These are phyloP conservation scores for Drosophila quadrilineata DNA, from an alignment of 1,140 invertebrate genomes.

Conservation along the genomic window DNA sequence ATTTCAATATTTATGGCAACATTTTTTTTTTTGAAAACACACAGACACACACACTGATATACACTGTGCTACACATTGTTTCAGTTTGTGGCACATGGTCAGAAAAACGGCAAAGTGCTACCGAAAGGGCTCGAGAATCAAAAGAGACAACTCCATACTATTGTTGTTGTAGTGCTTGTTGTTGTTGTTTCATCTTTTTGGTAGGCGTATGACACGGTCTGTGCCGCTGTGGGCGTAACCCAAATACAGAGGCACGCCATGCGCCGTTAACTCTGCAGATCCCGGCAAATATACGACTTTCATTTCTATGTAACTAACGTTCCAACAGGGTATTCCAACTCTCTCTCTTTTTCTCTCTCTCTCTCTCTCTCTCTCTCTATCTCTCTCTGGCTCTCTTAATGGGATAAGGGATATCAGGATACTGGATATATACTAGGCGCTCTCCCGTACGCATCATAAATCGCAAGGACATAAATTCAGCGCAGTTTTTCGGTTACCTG, in stretches of 20 bases:
- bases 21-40: constrained; percentile 33
- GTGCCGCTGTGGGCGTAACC: constrained; percentile 55
- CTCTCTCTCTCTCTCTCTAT: no score
- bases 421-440: constrained; percentile 2
- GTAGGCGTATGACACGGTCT: constrained; percentile 64
- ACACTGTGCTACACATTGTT: neutral
- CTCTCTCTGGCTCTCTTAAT: constrained; percentile 9
- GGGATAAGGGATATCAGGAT: constrained; percentile 10
- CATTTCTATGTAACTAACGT: constrained; percentile 63
- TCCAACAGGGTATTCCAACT: constrained; percentile 13
- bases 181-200: constrained; percentile 15
- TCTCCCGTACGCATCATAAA: constrained; percentile 48
- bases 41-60: constrained; percentile 45
- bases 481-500: constrained; percentile 52
- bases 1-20: constrained; percentile 72
- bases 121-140: constrained; percentile 36
- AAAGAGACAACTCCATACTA: constrained; percentile 3
- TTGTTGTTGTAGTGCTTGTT: neutral
- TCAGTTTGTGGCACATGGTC: constrained; percentile 12
- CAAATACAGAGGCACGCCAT: constrained; percentile 68
- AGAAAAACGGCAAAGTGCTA: constrained; percentile 29
- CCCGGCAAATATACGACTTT: constrained; percentile 47
- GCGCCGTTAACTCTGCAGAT: constrained; percentile 30
- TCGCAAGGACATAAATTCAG: constrained; percentile 69
- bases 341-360: no score